Percentiles rank a stretch among this genome's conserved stretches.
phyloP scores from a whole-genome alignment of 1,140 invertebrate genomes.

The Calosoma granatense region DNA sequence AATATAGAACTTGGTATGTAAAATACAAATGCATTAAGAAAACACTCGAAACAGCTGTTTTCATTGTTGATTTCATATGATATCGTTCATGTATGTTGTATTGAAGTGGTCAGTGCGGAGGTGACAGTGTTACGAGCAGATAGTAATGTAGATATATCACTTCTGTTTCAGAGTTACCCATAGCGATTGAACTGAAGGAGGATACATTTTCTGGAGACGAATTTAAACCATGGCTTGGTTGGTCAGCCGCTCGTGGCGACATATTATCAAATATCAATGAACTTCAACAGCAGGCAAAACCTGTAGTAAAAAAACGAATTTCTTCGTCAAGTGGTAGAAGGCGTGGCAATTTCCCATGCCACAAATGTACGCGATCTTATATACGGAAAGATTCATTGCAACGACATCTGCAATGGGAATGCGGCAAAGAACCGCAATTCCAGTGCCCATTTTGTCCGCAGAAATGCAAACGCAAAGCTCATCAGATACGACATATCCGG shows the following conservation, averaged over 20 bases:
- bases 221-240: slow-evolving; percentile 25
- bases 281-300: slow-evolving; percentile 17
- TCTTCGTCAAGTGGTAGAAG: slow-evolving; percentile 24
- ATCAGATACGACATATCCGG: slow-evolving; percentile 46
- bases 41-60: no score
- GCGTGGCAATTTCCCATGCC: slow-evolving; percentile 43
- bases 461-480: slow-evolving; percentile 46
- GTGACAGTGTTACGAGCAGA: no score
- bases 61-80: no score
- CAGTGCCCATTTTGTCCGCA: slow-evolving; percentile 67
- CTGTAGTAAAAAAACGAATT: slow-evolving; percentile 20
- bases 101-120: no score
- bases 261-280: slow-evolving; percentile 15
- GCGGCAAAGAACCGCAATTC: slow-evolving; percentile 63
- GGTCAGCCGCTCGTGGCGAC: slow-evolving; percentile 19
- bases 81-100: no score
- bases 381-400: slow-evolving; percentile 53
- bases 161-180: slow-evolving; percentile 28
- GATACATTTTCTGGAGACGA: slow-evolving; percentile 12
- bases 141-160: not conserved
- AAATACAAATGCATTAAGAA: no score
- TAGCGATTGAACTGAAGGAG: slow-evolving; percentile 26
- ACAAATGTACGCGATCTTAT: slow-evolving; percentile 51
- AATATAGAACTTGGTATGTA: no score
- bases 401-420: slow-evolving; percentile 50